phyloP scores from a whole-genome alignment of 2,113 vertebrate genomes.

The Galemys pyrenaicus region DNA sequence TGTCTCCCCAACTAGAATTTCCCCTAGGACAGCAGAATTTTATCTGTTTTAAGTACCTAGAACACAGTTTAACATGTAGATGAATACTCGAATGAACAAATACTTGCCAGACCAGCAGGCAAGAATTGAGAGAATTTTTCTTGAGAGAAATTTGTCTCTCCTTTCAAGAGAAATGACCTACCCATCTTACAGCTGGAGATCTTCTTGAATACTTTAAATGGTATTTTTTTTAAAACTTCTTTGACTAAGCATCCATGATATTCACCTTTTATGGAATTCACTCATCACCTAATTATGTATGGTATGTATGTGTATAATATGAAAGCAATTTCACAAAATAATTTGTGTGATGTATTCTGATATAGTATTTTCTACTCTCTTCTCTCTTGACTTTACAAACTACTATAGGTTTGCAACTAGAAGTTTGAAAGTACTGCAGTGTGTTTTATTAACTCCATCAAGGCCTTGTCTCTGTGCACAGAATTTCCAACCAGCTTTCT shows the following conservation, averaged over 20 bases:
- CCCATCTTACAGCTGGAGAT: not conserved
- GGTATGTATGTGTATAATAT: not conserved
- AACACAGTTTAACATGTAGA: not conserved
- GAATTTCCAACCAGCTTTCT: not conserved
- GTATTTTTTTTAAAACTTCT: not conserved
- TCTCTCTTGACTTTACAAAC: not conserved
- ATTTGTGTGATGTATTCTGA: constrained; percentile 6
- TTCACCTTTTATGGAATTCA: not conserved
- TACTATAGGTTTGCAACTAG: not conserved
- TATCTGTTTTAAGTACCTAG: not conserved
- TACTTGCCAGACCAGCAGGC: not conserved
- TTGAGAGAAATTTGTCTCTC: not conserved
- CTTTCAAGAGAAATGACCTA: constrained; percentile 8
- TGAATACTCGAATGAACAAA: not conserved
- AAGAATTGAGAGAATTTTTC: constrained; percentile 35
- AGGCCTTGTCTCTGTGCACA: not conserved
- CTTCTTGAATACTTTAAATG: not conserved
- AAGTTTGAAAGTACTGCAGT: not conserved
- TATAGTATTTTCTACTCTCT: not conserved
- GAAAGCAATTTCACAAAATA: constrained; percentile 23
- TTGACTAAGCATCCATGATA: not conserved
- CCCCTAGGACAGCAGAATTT: not conserved
- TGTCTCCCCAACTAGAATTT: not conserved
- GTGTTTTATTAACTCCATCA: not conserved
- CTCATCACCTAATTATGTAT: not conserved